Evolutionary conservation across 2,888 invertebrate species (phyloP), one percentile per base, ranked within the genome.

Genomic region (Ditula angustiorana): DNA sequence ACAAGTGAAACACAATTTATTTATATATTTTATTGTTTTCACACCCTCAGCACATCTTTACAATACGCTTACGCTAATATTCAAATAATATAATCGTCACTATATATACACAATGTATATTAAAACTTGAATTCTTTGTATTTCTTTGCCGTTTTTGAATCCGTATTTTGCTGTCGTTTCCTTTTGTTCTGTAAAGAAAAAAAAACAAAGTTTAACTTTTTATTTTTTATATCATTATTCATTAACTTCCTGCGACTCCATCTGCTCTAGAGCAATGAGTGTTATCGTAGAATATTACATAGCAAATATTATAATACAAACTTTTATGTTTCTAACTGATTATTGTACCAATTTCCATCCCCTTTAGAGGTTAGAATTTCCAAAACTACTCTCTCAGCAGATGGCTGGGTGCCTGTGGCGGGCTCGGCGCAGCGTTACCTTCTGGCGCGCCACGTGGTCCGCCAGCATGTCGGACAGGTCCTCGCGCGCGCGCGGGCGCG

Each of bases 381-480:
- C n/a, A n/a, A n/a, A n/a, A n/a, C n/a, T n/a, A n/a, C n/a, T n/a
- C n/a, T n/a, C n/a, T n/a, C n/a, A n/a, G n/a, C n/a, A n/a, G n/a
- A n/a, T n/a, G n/a, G n/a, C n/a, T n/a, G n/a, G n/a, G 33, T n/a
- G 33, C 11, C n/a, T n/a, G 23, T 23, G 23, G 10, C 13, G n/a
- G n/a, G n/a, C n/a, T n/a, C 19, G 23, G 26, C 26, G 10, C 26
- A 4, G 8, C 26, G 46, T 70, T 78, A 97, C 97, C 95, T 98
- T 99, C 85, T 99, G 99, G 73, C 98, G 95, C 13, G 99, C 98
- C 44, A 98, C 98, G 85, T 99, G 99, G 87, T 99, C 99, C 3
- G 99, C 99, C 79, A 99, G 95, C 99, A 99, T 99, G 85, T 99
- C 99, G 23, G 98, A 98, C 46, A 99, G 94, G 93, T 99, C 99